These are phyloP conservation scores for Manacus vitellinus DNA, from an alignment of 2,113 vertebrate genomes.

Conservation along the genomic window DNA sequence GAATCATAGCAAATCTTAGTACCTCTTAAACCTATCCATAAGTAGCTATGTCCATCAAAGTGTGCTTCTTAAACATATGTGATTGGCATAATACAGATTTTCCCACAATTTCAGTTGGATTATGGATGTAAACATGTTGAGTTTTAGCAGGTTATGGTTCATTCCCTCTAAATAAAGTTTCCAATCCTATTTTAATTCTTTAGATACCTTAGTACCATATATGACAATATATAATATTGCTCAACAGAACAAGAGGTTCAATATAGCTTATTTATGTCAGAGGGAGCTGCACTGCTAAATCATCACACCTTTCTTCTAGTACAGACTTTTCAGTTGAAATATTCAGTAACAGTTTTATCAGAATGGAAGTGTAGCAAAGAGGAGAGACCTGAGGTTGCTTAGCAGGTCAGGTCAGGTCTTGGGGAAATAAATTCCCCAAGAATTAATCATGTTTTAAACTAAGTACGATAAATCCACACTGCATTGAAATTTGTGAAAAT, in stretches of 20 bases:
- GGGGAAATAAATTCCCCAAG: background rate
- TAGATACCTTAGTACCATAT: background rate
- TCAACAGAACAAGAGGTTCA: background rate
- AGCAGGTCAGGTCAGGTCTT: background rate
- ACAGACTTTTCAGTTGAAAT: background rate
- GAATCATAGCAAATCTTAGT: background rate
- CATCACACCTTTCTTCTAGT: background rate
- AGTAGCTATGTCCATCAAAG: background rate
- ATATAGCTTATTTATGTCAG: background rate
- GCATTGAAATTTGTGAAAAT: background rate
- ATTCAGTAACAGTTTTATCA: background rate
- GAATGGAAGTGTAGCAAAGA: background rate
- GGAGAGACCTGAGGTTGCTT: background rate
- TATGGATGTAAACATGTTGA: background rate
- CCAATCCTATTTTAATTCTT: background rate
- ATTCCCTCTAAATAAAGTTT: background rate
- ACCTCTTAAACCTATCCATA: background rate
- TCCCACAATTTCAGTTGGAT: background rate
- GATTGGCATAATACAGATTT: constrained; percentile 10
- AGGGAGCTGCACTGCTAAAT: background rate
- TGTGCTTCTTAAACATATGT: background rate
- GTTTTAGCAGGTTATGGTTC: background rate
- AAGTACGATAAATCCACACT: background rate
- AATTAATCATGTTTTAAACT: background rate
- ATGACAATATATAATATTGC: background rate